phyloP scores from a whole-genome alignment of 2,797 vertebrate species.

The Sebastes taczanowskii region DNA sequence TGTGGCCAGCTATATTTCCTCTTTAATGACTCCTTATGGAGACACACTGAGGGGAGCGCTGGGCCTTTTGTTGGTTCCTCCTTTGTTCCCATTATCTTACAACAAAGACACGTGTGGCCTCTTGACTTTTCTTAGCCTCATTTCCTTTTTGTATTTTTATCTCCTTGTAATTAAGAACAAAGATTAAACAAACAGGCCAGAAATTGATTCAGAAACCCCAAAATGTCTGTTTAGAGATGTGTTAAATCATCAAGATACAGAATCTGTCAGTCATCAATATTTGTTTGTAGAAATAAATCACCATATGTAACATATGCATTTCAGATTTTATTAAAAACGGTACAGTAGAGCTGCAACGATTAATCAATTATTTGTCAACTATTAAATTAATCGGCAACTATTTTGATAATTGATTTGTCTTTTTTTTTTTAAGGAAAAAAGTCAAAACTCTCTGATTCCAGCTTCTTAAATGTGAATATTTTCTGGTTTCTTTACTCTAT shows the following conservation, averaged over 20 bases:
- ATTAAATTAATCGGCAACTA: no score
- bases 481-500: no score
- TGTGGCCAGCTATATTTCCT: slow-evolving; percentile 56
- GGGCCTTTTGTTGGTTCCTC: slow-evolving; percentile 55
- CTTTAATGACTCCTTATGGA: slow-evolving; percentile 65
- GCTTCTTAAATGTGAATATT: no score
- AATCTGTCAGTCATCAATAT: not conserved
- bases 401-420: no score
- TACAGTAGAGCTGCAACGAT: not conserved
- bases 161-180: not conserved
- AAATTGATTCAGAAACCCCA: not conserved
- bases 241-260: not conserved
- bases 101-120: slow-evolving; percentile 51
- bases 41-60: slow-evolving; percentile 48
- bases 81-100: slow-evolving; percentile 65
- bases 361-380: no score
- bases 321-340: not conserved
- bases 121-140: slow-evolving; percentile 48
- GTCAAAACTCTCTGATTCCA: no score
- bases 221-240: not conserved
- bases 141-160: slow-evolving; percentile 6
- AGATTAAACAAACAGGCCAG: slow-evolving; percentile 1
- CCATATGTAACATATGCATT: not conserved
- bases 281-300: not conserved
- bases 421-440: no score